These are phyloP conservation scores for Pediacus dermestoides DNA, from an alignment of 2,888 invertebrate species.

Conservation along the genomic window DNA sequence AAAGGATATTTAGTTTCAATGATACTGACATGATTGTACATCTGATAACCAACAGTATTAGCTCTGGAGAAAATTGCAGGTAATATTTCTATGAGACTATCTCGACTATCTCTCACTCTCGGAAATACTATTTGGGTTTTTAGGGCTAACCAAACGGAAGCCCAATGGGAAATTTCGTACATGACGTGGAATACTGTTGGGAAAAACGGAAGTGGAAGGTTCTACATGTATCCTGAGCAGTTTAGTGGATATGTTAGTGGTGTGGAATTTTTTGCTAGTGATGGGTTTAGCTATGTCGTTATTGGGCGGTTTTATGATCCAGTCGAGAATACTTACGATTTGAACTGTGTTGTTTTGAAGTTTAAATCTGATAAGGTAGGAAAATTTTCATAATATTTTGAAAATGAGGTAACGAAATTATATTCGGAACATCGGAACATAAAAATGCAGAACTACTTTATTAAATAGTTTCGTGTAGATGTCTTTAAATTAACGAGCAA, in stretches of 20 bases:
- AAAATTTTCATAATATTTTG: too few species aligned
- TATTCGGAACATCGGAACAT: too few species aligned
- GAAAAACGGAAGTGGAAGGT: constrained; percentile 25
- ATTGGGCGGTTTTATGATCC: constrained; percentile 41
- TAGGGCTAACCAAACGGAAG: constrained; percentile 26
- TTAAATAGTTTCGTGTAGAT: too few species aligned
- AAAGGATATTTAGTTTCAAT: constrained; percentile 42
- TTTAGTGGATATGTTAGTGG: constrained; percentile 42
- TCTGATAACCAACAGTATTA: constrained; percentile 41
- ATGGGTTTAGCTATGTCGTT: constrained; percentile 36
- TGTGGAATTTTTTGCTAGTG: constrained; percentile 40
- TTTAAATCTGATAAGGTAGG: constrained; percentile 36
- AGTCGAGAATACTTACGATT: constrained; percentile 32
- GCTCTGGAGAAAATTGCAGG: constrained; percentile 38
- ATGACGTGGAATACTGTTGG: constrained; percentile 35
- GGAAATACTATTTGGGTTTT: constrained; percentile 12
- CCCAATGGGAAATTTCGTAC: constrained; percentile 33
- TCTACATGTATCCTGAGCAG: constrained; percentile 25
- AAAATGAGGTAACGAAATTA: too few species aligned
- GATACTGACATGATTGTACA: constrained; percentile 36
- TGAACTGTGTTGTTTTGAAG: constrained; percentile 36
- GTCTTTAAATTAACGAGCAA: too few species aligned
- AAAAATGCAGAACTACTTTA: too few species aligned
- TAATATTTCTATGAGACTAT: constrained; percentile 17
- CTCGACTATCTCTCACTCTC: background rate